These are phyloP conservation scores for Eulemur mongoz DNA, from an alignment of 2,797 vertebrate species.

Conservation along the genomic window DNA sequence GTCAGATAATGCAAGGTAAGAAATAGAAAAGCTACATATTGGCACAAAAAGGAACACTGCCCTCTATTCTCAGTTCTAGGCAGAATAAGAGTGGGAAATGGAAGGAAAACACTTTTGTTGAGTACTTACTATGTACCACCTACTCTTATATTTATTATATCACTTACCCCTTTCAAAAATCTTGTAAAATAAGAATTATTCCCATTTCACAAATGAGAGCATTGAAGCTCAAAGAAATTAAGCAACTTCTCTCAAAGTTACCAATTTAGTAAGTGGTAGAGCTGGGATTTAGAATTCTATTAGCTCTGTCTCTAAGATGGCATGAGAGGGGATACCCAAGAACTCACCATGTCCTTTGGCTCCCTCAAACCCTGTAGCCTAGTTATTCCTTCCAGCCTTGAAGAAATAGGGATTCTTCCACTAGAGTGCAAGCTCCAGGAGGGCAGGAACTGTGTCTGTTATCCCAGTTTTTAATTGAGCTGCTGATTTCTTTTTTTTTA, in stretches of 20 bases:
- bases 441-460: neutral
- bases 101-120: neutral
- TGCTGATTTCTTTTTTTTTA: neutral
- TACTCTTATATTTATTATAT: neutral
- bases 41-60: neutral
- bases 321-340: neutral
- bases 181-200: neutral
- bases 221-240: neutral
- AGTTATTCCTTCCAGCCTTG: neutral
- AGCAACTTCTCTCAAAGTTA: neutral
- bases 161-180: neutral
- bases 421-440: neutral
- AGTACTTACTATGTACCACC: neutral
- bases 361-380: neutral
- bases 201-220: constrained; percentile 5
- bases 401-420: neutral
- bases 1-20: neutral
- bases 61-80: neutral
- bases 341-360: neutral
- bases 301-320: neutral
- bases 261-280: constrained; percentile 22
- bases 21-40: neutral
- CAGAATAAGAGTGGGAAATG: neutral
- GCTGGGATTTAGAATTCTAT: neutral
- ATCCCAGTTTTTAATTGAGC: neutral